These are phyloP conservation scores for Agrotis segetum DNA, from an alignment of 2,888 invertebrate species.

Conservation along the genomic window DNA sequence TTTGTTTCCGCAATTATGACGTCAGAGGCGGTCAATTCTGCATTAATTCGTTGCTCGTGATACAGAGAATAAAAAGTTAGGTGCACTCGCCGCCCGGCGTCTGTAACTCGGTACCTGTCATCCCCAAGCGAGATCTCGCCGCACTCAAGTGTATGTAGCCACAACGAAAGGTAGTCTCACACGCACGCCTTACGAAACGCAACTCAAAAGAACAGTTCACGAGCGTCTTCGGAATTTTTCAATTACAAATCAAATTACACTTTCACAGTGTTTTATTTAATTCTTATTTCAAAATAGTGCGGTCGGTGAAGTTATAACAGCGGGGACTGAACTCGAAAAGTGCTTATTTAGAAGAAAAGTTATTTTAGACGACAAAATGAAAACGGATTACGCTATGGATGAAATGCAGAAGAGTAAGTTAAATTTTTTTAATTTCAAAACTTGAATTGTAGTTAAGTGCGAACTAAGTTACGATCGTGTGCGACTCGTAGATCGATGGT, in stretches of 20 bases:
- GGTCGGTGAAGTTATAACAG: constrained; percentile 75
- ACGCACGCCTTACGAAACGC: constrained; percentile 65
- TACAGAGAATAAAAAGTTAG: constrained; percentile 80
- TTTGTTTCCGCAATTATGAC: constrained; percentile 62
- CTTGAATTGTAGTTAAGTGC: not conserved
- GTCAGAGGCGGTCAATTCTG: constrained; percentile 64
- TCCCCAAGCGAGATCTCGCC: constrained; percentile 76
- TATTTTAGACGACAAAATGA: constrained; percentile 80
- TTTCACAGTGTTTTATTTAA: constrained; percentile 77
- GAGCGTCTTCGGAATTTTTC: constrained; percentile 80
- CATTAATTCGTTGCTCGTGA: constrained; percentile 68
- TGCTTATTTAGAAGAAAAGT: constrained; percentile 78
- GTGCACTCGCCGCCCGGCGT: constrained; percentile 74
- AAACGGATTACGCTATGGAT: constrained; percentile 90
- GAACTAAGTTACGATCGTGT: not conserved
- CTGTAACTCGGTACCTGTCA: constrained; percentile 70
- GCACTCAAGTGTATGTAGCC: constrained; percentile 83
- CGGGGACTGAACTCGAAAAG: constrained; percentile 70
- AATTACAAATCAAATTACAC: constrained; percentile 81
- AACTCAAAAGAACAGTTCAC: constrained; percentile 45
- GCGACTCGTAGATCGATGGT: not conserved
- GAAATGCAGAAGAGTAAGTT: constrained; percentile 90
- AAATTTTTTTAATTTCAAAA: constrained; percentile 17
- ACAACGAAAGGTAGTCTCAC: constrained; percentile 81
- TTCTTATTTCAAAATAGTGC: constrained; percentile 78